Base-by-base conservation (phyloP, 2,888 invertebrate genomes). In the Archips crataeganus region DNA sequence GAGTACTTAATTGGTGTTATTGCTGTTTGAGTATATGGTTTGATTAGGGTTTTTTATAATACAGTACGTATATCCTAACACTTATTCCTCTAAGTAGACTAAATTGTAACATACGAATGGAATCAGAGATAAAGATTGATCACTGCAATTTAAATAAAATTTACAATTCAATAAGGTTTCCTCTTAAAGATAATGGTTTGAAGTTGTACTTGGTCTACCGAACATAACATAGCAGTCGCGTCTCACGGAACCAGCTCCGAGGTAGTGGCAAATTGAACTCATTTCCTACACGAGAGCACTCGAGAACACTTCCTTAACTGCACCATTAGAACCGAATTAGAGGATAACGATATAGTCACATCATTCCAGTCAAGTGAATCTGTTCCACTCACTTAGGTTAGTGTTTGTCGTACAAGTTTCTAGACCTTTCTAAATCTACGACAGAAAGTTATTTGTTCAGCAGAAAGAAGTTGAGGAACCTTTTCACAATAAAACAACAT, bases 221-320 rank as follows among this genome's bases (percentile, higher is more conserved):
- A 84, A 85, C 81, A 84, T 85, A 86, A 84, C 84, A 84, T 79
- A 79, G 81, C 77, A 77, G 77, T 81, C 82, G 82, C 80, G 85
- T 83, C 82, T 82, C 83, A 80, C 83, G 82, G 85, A 81, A 84
- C 87, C 84, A 88, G 87, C 90, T 85, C 75, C 84, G 85, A 89
- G 89, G 89, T 90, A 91, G 91, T 91, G 84, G 85, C 87, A 90
- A 91, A 91, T 91, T 90, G 90, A 88, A 88, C 87, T 88, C 88
- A 90, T 91, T 93, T 92, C 91, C 90, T 88, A 80, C 82, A 84
- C 81, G 84, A 85, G 81, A 79, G 80, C 80, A 78, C 80, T 82
- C 76, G 76, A 82, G 81, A 85, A 83, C 84, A 80, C 81, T 87
- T 87, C 85, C 87, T 84, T 85, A 85, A 84, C 84, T 83, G 82